Conservation (phyloP, 2,888 invertebrate species). For the Ganaspis brasiliensis region DNA sequence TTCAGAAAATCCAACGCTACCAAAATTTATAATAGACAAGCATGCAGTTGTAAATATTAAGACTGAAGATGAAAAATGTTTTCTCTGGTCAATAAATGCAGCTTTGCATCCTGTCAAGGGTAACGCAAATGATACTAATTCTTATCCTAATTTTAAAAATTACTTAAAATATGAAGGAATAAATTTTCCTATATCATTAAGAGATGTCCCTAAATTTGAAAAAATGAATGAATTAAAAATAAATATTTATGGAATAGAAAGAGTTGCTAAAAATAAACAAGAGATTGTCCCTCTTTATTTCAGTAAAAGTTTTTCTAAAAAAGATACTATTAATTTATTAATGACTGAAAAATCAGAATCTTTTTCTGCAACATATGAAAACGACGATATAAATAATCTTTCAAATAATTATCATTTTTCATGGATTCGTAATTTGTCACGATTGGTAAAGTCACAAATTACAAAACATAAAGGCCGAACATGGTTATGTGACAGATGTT, state of each 20-base stretch:
- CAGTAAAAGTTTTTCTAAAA: constrained; percentile 47
- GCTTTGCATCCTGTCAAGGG: constrained; percentile 53
- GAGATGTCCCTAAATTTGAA: constrained; percentile 45
- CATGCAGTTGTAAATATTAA: constrained; percentile 62
- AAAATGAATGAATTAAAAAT: constrained; percentile 57
- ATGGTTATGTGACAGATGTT: constrained; percentile 14
- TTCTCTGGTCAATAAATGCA: constrained; percentile 59
- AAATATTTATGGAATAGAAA: constrained; percentile 42
- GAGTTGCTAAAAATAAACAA: constrained; percentile 52
- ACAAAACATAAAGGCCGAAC: background rate
- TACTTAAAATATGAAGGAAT: constrained; percentile 58
- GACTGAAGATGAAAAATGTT: constrained; percentile 60
- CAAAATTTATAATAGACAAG: constrained; percentile 55
- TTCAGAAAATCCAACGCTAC: constrained; percentile 55
- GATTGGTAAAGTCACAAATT: constrained; percentile 31
- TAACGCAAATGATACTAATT: constrained; percentile 43
- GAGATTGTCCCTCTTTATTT: constrained; percentile 56
- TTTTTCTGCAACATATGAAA: constrained; percentile 24
- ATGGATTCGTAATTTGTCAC: constrained; percentile 43
- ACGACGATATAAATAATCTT: constrained; percentile 34
- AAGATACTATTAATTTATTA: constrained; percentile 42
- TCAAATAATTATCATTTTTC: constrained; percentile 46
- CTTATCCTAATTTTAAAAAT: constrained; percentile 58
- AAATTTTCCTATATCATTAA: constrained; percentile 54
- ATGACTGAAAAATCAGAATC: constrained; percentile 50